Conservation (phyloP, 2,797 vertebrate genomes). For the Thunnus albacares region DNA sequence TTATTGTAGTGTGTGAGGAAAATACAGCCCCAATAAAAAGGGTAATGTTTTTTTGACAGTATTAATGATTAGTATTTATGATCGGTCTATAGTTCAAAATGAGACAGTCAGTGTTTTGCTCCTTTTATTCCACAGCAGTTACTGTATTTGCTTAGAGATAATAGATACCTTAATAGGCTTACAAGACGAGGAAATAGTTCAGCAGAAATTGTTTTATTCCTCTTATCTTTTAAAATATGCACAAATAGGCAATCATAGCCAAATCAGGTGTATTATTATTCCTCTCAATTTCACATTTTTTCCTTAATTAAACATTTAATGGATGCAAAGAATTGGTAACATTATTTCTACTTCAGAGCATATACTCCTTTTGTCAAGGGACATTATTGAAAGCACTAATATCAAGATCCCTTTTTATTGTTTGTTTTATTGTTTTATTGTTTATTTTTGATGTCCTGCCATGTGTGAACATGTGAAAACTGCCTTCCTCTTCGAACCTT, state of each 20-base stretch:
- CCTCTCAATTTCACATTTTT: background rate
- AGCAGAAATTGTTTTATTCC: background rate
- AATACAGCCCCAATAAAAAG: conserved; percentile 87
- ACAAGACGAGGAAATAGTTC: background rate
- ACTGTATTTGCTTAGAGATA: conserved; percentile 46
- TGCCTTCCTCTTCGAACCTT: conserved; percentile 14
- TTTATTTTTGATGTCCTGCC: conserved; percentile 8
- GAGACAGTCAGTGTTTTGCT: conserved; percentile 57
- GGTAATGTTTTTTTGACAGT: conserved; percentile 86
- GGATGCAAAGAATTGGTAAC: background rate
- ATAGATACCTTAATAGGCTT: background rate
- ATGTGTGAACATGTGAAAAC: conserved; percentile 31
- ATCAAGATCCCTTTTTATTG: conserved; percentile 5
- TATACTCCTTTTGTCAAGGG: conserved; percentile 46
- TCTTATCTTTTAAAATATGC: background rate
- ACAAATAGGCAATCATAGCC: background rate
- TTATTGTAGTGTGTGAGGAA: conserved; percentile 83
- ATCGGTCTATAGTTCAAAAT: conserved; percentile 77
- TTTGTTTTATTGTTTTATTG: conserved; percentile 20
- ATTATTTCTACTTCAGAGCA: background rate
- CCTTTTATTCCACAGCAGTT: conserved; percentile 52
- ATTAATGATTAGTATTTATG: conserved; percentile 85
- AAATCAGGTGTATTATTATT: background rate
- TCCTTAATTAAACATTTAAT: background rate
- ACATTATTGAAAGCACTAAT: conserved; percentile 11